Percentiles rank a stretch among this genome's conserved stretches.
Evolutionary conservation across 2,797 vertebrate species (phyloP).

Genomic region (Eutrigla gurnardus): DNA sequence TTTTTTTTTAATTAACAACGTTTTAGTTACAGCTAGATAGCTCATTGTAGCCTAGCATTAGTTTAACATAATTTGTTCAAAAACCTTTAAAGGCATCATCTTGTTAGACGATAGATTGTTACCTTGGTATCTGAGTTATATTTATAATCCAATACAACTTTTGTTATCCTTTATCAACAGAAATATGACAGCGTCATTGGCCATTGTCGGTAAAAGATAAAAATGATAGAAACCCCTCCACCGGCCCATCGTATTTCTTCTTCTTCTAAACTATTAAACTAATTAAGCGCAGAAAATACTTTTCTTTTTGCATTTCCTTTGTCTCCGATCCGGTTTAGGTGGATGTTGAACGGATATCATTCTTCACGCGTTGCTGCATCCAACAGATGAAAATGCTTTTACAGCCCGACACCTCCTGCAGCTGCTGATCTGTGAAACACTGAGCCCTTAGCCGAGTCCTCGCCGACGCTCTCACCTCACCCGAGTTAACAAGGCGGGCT

Average conservation of each 20-base stretch:
- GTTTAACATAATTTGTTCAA: neutral
- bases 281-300: too few species aligned
- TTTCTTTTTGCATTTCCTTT: neutral
- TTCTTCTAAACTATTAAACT: too few species aligned
- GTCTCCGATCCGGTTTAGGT: neutral
- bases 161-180: too few species aligned
- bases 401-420: constrained; percentile 41
- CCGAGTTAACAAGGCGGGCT: constrained; percentile 39
- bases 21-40: neutral
- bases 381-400: constrained; percentile 22
- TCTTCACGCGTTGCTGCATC: constrained; percentile 26
- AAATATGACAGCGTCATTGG: neutral
- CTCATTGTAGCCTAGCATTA: neutral
- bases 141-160: neutral
- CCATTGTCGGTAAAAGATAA: neutral
- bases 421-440: constrained; percentile 56
- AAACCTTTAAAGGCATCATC: neutral
- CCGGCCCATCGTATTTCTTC: too few species aligned
- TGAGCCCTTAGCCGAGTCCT: constrained; percentile 21
- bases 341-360: neutral
- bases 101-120: neutral
- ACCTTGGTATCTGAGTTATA: neutral
- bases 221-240: too few species aligned
- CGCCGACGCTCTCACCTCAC: constrained; percentile 39
- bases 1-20: too few species aligned